Conservation (phyloP, 1,140 invertebrate species). For the Sitobion miscanthi region DNA sequence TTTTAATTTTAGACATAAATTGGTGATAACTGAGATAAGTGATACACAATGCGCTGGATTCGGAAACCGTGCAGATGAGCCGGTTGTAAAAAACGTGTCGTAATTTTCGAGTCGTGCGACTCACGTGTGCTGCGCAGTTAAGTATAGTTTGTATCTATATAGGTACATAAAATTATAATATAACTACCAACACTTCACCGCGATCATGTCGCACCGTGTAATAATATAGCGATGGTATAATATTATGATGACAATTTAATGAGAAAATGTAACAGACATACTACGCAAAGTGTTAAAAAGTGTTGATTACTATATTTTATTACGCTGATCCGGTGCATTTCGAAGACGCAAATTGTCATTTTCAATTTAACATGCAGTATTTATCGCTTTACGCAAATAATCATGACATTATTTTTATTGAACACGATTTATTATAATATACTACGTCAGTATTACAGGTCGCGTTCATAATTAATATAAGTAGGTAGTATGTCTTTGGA, state of each 20-base stretch:
- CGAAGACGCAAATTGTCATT: not conserved
- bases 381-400: not conserved
- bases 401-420: not conserved
- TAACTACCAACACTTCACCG: not conserved
- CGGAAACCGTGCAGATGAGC: not conserved
- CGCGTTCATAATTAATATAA: not conserved
- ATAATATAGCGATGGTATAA: not conserved
- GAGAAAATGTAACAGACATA: not conserved
- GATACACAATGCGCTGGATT: not conserved
- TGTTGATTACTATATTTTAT: not conserved
- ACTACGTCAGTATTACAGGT: not conserved
- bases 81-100: not conserved
- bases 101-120: not conserved
- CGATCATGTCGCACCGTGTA: not conserved
- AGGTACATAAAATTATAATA: not conserved
- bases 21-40: not conserved
- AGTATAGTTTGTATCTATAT: not conserved
- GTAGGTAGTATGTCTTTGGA: not conserved
- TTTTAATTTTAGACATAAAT: no score
- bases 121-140: not conserved
- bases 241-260: constrained; percentile 10
- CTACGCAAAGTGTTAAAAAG: not conserved
- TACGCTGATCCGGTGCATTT: not conserved
- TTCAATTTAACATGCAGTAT: not conserved
- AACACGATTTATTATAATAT: not conserved